These are phyloP conservation scores for Altica lythri DNA, from an alignment of 2,888 invertebrate species.

Conservation along the genomic window DNA sequence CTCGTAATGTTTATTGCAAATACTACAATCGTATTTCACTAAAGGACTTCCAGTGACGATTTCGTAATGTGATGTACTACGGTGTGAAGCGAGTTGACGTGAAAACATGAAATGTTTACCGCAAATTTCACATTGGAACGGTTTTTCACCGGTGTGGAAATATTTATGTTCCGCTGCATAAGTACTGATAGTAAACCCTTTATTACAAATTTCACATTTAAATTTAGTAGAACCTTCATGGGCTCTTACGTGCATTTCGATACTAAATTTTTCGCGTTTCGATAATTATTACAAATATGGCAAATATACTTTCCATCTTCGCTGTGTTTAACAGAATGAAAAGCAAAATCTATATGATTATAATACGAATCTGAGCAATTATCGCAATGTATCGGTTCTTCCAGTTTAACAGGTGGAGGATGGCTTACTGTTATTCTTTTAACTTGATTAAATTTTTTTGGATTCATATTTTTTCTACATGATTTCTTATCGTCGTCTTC, in stretches of 20 bases:
- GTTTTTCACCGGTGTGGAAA: slow-evolving; percentile 53
- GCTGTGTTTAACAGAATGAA: slow-evolving; percentile 48
- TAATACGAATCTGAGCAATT: slow-evolving; percentile 46
- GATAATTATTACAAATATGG: slow-evolving; percentile 49
- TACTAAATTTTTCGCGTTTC: slow-evolving; percentile 47
- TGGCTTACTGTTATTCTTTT: slow-evolving; percentile 17
- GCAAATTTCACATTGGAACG: slow-evolving; percentile 61
- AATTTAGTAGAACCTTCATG: slow-evolving; percentile 46
- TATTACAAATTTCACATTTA: slow-evolving; percentile 33
- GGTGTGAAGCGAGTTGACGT: slow-evolving; percentile 60
- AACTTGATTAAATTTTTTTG: slow-evolving; percentile 26
- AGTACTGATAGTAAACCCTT: slow-evolving; percentile 42
- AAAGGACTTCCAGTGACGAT: slow-evolving; percentile 49
- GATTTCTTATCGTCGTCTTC: slow-evolving; percentile 19
- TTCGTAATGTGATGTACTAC: slow-evolving; percentile 58
- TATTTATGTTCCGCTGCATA: slow-evolving; percentile 49
- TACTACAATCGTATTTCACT: slow-evolving; percentile 56
- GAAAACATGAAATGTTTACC: slow-evolving; percentile 59
- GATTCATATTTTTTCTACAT: slow-evolving; percentile 29
- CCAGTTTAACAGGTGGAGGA: slow-evolving; percentile 38
- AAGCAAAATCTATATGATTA: slow-evolving; percentile 46
- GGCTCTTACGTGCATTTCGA: slow-evolving; percentile 52
- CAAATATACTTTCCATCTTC: slow-evolving; percentile 46
- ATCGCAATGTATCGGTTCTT: slow-evolving; percentile 49
- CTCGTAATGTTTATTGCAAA: slow-evolving; percentile 57